Base-by-base conservation (phyloP, 2,113 vertebrate species). In the Cheilinus undulatus region DNA sequence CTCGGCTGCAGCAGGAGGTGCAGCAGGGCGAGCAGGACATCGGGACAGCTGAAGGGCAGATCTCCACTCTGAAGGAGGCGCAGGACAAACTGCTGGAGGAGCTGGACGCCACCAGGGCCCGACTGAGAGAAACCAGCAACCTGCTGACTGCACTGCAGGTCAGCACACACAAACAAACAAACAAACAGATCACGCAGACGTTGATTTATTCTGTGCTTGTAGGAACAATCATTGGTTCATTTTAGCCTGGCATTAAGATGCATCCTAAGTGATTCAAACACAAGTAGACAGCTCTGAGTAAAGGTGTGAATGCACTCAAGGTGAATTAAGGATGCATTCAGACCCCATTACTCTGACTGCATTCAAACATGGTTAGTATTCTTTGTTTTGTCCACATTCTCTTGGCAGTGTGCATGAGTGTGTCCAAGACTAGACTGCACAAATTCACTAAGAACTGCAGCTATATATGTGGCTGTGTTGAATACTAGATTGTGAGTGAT, bases 81-180 rank as follows among this genome's bases (percentile, higher is more conserved):
- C 97, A 97, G 87, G 95, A 96, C 91, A 97, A 96, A 78, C 95
- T 99, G 66, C 95, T 97, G 65, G 95, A 96, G 65, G 98, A 99
- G 72, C 89, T 99, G 20, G 96, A 98, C n/a, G 88, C 95, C 61
- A 97, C 97, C 6, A 93, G 95, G 87, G 94, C 91, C 76, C 93
- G 95, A 38, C 93, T 99, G 58, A 93, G 96, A 72, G 97, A 99
- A 84, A 96, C 97, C 78, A 96, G 95, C 82, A 97, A 98, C 89
- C 94, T 96, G n/a, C 91, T 99, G 17, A 93, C 95, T 11, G 94
- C 95, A 28, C 91, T 95, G 83, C 96, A 99, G 97, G 98, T 99
- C 89, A 42, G 56, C 27, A 30, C 26, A 13, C 20, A 45, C 45
- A 27, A 0, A 32, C 36, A n/a, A 42, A 24, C 46, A 59, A 13